Evolutionary conservation across 1,140 invertebrate genomes (phyloP), one percentile per base, ranked within the genome.

Genomic region (Solen grandis): DNA sequence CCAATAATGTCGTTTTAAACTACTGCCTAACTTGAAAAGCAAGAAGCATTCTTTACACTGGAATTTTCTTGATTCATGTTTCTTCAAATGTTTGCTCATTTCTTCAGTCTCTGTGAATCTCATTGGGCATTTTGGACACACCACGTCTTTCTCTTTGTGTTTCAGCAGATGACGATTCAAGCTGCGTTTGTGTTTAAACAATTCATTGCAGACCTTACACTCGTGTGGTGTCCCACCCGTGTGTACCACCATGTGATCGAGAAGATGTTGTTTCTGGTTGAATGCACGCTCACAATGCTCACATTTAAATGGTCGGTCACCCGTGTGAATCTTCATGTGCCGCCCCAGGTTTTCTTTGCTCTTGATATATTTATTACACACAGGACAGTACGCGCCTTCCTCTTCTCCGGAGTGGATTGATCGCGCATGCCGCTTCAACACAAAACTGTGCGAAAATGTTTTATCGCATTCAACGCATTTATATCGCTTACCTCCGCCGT

Each of bases 141-240:
- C 31, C 0, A 8, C 2, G 5, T 62, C 4, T n/a, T 27, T n/a
- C 8, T 2, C 36, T 19, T 38, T 31, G 46, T 73, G 70, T 29
- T 73, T 73, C 27, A 38, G 55, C 0, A 38, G 2, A 35, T 73
- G 70, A 3, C 70, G 54, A 36, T 33, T 46, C 16, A 75, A 62
- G 55, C 59, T 63, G n/a, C 73, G 33, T 19, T 22, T 38, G 25
- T 63, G 59, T 31, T 55, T 27, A 22, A 63, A 83, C 14, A 52
- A 38, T 5, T 72, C 54, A 1, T 77, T 63, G 52, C 97, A 99
- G 0, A 95, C 95, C 72, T 95, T 93, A 89, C 97, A 99, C 87
- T 97, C 96, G 93, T 98, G 98, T 0, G 97, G 97, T 90, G 98
- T 98, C 83, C 97, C 97, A 87, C 98, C 97, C 0, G 97, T 98